Evolutionary conservation across 2,888 invertebrate genomes (phyloP), one percentile per base, ranked within the genome.

Genomic region (Macaria liturata): DNA sequence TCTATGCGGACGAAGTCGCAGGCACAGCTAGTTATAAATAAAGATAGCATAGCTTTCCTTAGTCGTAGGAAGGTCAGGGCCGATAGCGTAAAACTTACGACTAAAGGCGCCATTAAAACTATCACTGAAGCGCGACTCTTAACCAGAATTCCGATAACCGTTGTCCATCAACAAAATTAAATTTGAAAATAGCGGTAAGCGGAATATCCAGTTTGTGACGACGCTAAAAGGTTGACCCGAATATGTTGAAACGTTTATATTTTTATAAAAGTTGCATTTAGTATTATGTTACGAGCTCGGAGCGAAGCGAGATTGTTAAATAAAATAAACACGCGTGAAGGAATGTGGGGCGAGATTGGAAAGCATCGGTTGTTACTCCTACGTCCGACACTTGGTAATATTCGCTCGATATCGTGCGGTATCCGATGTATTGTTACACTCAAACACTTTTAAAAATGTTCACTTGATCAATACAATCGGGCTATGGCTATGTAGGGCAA

Each of bases 311-410:
- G 68, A 76, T 74, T 66, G 67, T 78, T 78, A 67, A 69, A 74
- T 76, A 77, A 81, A 81, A 78, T 80, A 83, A 82, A 81, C 78
- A 80, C 69, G 75, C 83, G 82, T 82, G 80, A 75, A 76, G 74
- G 80, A 82, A 84, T 84, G 78, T 79, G 78, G 71, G 69, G 71
- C 75, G 74, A 77, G 78, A 80, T 84, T 82, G 77, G 81, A 82
- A 83, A 81, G 80, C 78, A 75, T 71, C 72, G 57, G 64, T 66
- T 57, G 64, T 65, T 68, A 65, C 65, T 71, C 67, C 67, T 71
- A 69, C 72, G 64, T 64, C 66, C 53, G 54, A 57, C 54, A 58
- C 61, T 67, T 68, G 64, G 59, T 68, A 65, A 64, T 71, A 72
- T 68, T 60, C 59, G 49, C 59, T 51, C 52, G 56, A 58, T 20